Evolutionary conservation across 2,113 vertebrate genomes (phyloP).

Genomic region (Grammomys surdaster): DNA sequence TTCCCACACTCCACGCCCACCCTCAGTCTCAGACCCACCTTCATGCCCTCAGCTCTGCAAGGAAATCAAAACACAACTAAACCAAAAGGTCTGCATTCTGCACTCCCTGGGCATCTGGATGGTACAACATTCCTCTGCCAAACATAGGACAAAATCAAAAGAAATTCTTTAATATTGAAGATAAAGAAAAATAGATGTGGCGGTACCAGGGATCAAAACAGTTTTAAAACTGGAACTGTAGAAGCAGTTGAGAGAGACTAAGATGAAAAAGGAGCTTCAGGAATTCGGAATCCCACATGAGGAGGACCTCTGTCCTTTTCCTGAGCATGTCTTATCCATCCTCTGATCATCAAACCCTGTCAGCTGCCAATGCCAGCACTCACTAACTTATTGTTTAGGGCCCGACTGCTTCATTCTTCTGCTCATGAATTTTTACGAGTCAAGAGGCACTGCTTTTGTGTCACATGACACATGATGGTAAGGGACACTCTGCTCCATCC

Average conservation of each 20-base stretch:
- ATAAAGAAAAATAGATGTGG: too few relatives aligned
- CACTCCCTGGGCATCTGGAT: not conserved
- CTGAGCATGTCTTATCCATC: not conserved
- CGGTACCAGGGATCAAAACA: too few relatives aligned
- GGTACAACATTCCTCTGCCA: not conserved
- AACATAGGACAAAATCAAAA: too few relatives aligned
- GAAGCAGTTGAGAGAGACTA: too few relatives aligned
- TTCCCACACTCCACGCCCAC: not conserved
- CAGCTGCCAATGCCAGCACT: not conserved
- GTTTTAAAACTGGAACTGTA: too few relatives aligned
- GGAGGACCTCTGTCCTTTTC: not conserved
- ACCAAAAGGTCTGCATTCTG: not conserved
- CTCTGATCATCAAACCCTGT: not conserved
- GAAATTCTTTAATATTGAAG: too few relatives aligned
- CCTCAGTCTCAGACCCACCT: not conserved
- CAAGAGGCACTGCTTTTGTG: not conserved
- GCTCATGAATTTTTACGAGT: not conserved
- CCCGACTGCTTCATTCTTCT: not conserved
- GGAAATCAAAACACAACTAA: not conserved
- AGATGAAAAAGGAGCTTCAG: too few relatives aligned
- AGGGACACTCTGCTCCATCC: not conserved
- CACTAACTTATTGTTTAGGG: not conserved
- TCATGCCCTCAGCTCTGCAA: not conserved
- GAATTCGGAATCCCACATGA: not conserved
- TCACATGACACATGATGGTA: not conserved